Evolutionary conservation across 2,113 vertebrate species (phyloP).

Genomic region (Alligator mississippiensis): DNA sequence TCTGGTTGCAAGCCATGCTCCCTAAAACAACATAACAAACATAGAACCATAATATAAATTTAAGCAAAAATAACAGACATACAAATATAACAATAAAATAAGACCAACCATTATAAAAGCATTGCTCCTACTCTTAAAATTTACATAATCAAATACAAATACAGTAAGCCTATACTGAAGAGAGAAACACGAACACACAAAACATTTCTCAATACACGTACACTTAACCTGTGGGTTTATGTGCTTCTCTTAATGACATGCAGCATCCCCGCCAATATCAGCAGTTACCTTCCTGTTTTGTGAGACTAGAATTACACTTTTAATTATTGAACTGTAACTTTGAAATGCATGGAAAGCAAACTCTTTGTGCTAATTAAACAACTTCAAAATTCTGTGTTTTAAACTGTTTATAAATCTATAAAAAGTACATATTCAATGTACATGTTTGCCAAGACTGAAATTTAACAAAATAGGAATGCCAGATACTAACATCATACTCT

Average conservation of each 20-base stretch:
- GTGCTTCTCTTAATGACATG: not conserved
- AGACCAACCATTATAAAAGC: too few species aligned
- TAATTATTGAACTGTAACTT: not conserved
- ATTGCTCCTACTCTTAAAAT: too few species aligned
- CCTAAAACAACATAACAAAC: too few species aligned
- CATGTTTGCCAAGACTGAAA: not conserved
- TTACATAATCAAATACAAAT: too few species aligned
- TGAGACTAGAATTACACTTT: not conserved
- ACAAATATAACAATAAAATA: too few species aligned
- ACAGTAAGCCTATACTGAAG: not conserved
- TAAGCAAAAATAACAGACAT: too few species aligned
- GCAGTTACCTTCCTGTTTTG: not conserved
- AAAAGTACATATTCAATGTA: not conserved
- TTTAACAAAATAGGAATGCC: not conserved
- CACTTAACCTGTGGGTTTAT: not conserved
- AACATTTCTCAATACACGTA: not conserved
- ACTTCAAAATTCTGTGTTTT: not conserved
- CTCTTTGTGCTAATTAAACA: not conserved
- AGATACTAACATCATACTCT: not conserved
- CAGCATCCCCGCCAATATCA: not conserved
- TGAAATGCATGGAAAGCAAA: not conserved
- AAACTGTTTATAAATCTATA: not conserved
- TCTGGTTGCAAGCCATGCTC: too few species aligned
- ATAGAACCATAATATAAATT: too few species aligned
- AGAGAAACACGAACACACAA: not conserved